Conservation (phyloP, 2,113 vertebrate species). For the Callopanchax toddi region DNA sequence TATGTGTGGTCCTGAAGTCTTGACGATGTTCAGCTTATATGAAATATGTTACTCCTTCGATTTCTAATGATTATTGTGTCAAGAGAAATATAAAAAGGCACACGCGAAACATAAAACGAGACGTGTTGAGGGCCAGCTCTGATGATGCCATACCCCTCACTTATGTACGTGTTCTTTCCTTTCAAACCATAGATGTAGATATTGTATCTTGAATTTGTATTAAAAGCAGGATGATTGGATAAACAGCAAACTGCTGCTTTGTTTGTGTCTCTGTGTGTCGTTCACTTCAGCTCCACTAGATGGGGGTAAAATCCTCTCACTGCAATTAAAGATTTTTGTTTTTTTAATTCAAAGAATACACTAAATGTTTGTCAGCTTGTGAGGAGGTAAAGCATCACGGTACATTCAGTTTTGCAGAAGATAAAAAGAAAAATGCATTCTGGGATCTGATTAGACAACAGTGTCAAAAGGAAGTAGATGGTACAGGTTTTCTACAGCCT, state of each 20-base stretch:
- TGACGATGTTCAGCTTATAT: conserved; percentile 76
- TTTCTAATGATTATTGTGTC: conserved; percentile 76
- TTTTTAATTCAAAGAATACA: not conserved
- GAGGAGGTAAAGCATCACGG: no score
- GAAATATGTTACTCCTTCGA: conserved; percentile 74
- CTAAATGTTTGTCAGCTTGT: no score
- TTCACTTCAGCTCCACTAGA: conserved; percentile 51
- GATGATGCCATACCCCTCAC: conserved; percentile 65
- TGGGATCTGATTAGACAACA: not conserved
- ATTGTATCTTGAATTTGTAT: conserved; percentile 95
- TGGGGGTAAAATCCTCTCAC: conserved; percentile 36
- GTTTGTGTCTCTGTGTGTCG: conserved; percentile 29
- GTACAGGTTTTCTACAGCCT: not conserved
- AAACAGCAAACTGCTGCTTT: conserved; percentile 61
- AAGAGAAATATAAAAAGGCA: conserved; percentile 65
- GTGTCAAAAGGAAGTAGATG: not conserved
- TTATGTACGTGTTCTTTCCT: conserved; percentile 77
- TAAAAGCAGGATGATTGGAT: conserved; percentile 92
- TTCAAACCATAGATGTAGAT: conserved; percentile 91
- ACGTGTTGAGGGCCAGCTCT: conserved; percentile 70
- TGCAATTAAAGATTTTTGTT: not conserved
- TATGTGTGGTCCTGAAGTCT: conserved; percentile 74
- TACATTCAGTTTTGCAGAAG: no score
- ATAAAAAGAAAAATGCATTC: not conserved
- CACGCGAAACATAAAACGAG: conserved; percentile 57